Conservation (phyloP, 2,888 invertebrate species). For the Scaptomyza polygonia region DNA sequence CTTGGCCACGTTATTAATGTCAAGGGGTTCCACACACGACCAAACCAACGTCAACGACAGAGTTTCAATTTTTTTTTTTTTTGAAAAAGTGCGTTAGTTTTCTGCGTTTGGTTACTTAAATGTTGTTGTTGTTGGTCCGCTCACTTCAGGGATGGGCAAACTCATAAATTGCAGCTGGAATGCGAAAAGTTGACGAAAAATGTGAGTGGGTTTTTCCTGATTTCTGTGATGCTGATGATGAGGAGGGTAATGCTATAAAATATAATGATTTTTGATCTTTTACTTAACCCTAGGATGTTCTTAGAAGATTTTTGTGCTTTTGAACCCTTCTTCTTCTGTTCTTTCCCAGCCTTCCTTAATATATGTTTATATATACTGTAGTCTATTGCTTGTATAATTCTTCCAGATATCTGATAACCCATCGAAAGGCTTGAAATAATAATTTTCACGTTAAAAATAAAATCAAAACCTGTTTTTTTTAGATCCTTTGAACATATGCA, state of each 20-base stretch:
- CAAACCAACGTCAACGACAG: conserved; percentile 26
- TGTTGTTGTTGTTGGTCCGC: conserved; percentile 11
- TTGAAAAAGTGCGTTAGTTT: conserved; percentile 74
- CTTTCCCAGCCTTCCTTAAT: too few relatives aligned
- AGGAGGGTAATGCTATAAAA: background rate
- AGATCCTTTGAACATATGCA: too few relatives aligned
- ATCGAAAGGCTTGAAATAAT: too few relatives aligned
- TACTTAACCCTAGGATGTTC: too few relatives aligned
- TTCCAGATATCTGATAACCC: too few relatives aligned
- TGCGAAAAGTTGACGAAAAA: background rate
- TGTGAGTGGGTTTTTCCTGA: background rate
- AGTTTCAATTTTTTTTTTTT: conserved; percentile 29
- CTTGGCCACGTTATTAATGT: conserved; percentile 72
- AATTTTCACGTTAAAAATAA: too few relatives aligned
- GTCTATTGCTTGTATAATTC: too few relatives aligned
- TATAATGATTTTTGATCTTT: too few relatives aligned
- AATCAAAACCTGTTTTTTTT: too few relatives aligned
- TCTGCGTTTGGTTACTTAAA: conserved; percentile 50
- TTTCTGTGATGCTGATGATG: background rate
- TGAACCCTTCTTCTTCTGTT: too few relatives aligned
- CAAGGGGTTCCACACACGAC: conserved; percentile 80
- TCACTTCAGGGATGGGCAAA: conserved; percentile 46
- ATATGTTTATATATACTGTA: too few relatives aligned
- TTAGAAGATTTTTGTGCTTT: too few relatives aligned
- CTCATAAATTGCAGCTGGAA: conserved; percentile 3